Evolutionary conservation across 2,113 vertebrate genomes (phyloP).

Genomic region (Herpailurus yagouaroundi): DNA sequence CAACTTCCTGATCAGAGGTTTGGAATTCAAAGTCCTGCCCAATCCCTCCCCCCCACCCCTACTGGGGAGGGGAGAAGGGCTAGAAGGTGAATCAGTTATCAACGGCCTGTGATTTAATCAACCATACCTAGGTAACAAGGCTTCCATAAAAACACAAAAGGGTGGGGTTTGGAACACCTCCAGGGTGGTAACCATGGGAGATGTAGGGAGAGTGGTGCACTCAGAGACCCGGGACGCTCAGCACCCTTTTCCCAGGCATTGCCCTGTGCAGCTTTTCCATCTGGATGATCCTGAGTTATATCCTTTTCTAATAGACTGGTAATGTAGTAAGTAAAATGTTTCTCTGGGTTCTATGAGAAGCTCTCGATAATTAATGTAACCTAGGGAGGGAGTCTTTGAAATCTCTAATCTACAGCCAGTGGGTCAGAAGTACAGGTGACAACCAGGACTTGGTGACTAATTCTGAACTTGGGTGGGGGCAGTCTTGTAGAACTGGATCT

Average conservation of each 20-base stretch:
- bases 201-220: neutral
- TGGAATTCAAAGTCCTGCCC: neutral
- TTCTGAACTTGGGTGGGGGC: neutral
- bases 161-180: neutral
- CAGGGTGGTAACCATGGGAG: neutral
- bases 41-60: neutral
- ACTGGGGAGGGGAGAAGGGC: too few relatives aligned
- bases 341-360: neutral
- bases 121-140: neutral
- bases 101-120: neutral
- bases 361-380: neutral
- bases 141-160: neutral
- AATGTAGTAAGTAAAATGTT: neutral
- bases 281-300: neutral
- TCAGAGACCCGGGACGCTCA: neutral
- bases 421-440: neutral
- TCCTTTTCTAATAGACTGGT: neutral
- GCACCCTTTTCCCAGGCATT: neutral
- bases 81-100: neutral
- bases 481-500: neutral
- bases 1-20: neutral
- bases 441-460: neutral
- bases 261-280: neutral
- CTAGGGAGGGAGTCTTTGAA: neutral
- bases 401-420: neutral